phyloP scores from a whole-genome alignment of 2,888 invertebrate species.

The Sinodicranocentrus sp. region DNA sequence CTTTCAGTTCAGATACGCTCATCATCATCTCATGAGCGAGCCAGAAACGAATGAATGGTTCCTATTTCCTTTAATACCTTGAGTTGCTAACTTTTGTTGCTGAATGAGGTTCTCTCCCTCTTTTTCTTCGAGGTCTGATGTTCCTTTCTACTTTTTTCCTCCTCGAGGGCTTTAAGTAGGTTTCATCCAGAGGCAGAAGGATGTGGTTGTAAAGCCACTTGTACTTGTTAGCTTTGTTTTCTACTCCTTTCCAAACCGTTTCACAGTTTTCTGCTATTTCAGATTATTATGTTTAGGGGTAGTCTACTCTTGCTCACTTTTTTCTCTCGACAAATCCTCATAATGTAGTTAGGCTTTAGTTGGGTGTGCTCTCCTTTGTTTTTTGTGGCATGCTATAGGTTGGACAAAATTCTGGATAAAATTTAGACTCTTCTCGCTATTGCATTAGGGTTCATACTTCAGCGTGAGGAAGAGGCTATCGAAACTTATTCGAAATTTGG shows the following conservation, averaged over 20 bases:
- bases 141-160: neutral
- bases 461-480: neutral
- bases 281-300: constrained; percentile 24
- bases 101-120: neutral
- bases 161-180: constrained; percentile 30
- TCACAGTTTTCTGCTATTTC: constrained; percentile 30
- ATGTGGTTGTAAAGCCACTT: constrained; percentile 24
- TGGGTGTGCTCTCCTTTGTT: neutral
- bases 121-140: neutral
- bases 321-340: neutral
- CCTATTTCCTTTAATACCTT: constrained; percentile 48
- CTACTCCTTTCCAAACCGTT: neutral
- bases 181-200: neutral
- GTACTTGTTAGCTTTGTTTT: constrained; percentile 20
- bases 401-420: constrained; percentile 14
- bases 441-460: constrained; percentile 12
- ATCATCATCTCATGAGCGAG: constrained; percentile 28
- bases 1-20: constrained; percentile 51
- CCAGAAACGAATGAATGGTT: constrained; percentile 43
- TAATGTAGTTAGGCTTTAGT: neutral
- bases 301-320: neutral
- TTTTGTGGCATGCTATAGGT: constrained; percentile 23
- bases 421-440: constrained; percentile 41
- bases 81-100: constrained; percentile 36
- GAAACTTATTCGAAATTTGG: neutral